Evolutionary conservation across 2,797 vertebrate species (phyloP), one percentile per base, ranked within the genome.

Genomic region (Chromis chromis): DNA sequence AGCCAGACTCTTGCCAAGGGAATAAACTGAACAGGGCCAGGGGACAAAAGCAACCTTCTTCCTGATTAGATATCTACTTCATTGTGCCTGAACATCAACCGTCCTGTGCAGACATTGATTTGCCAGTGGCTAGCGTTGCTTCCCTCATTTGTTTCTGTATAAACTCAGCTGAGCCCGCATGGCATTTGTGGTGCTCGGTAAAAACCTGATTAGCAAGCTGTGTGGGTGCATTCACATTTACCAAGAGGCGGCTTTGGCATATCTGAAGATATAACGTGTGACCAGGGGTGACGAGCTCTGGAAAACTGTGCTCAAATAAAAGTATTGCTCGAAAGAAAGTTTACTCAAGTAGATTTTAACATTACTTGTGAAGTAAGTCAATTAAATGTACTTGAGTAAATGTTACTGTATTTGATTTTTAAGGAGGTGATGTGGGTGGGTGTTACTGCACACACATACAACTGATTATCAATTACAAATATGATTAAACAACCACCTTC

Each of bases 111-210:
- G 65, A 10, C 70, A 88, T 75, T 55, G 85, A 86, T 83, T 83
- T 81, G 83, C 83, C 76, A 21, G 78, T n/a, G 55, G 76, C 68
- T 54, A 46, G 50, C 70, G 78, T 84, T 87, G 70, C 86, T 82
- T 85, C 81, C 54, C 75, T 86, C 69, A 70, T 88, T 88, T 92
- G 88, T 93, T 93, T 88, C 85, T 86, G 74, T 88, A 87, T 91
- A 91, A 92, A 92, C 89, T 89, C 77, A 56, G 69, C 86, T 77
- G 70, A 85, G 73, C 86, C 88, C 86, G 73, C 75, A 67, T 90
- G 87, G 83, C 84, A 84, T 92, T 90, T 91, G 76, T 65, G 36
- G 53, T 40, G 61, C 78, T 86, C 27, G 0, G 73, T 76, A 33
- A 82, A 91, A 93, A 89, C 88, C 91, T 86, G 89, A 92, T 90